Conservation (phyloP, 1,140 invertebrate genomes). For the Diorhabda elongata region DNA sequence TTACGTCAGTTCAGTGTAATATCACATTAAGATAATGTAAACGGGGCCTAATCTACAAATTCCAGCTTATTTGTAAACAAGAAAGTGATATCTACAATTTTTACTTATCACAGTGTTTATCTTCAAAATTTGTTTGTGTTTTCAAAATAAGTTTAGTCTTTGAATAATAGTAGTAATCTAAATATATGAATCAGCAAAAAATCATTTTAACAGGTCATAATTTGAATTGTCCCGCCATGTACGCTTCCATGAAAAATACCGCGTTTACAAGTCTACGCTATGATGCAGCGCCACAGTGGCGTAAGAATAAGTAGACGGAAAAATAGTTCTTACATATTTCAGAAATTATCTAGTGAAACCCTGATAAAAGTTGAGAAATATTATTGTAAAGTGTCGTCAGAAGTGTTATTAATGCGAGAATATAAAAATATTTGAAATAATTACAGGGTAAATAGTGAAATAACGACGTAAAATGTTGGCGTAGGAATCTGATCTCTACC, state of each 20-base stretch:
- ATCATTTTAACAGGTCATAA: neutral
- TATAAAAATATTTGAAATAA: constrained; percentile 1
- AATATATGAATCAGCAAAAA: neutral
- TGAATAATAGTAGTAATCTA: neutral
- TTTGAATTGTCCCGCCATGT: constrained; percentile 28
- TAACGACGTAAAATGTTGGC: constrained; percentile 38
- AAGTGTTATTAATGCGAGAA: constrained; percentile 10
- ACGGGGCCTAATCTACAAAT: too few relatives aligned
- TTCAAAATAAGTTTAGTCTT: neutral
- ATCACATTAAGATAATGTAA: too few relatives aligned
- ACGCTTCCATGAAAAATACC: constrained; percentile 35
- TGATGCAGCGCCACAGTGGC: constrained; percentile 38
- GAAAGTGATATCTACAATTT: too few relatives aligned
- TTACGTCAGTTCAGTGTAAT: too few relatives aligned
- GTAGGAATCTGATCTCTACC: constrained; percentile 57
- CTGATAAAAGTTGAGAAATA: constrained; percentile 16
- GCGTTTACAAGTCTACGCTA: constrained; percentile 37
- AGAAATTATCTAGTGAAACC: constrained; percentile 10
- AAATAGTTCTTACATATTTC: constrained; percentile 37
- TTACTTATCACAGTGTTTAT: too few relatives aligned
- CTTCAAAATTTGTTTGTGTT: neutral
- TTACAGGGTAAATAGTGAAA: constrained; percentile 18
- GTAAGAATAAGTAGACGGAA: constrained; percentile 37
- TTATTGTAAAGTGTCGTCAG: constrained; percentile 10
- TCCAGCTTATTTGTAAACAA: too few relatives aligned